Evolutionary conservation across 2,888 invertebrate species (phyloP), one percentile per base, ranked within the genome.

Genomic region (Eremobia ochroleuca): DNA sequence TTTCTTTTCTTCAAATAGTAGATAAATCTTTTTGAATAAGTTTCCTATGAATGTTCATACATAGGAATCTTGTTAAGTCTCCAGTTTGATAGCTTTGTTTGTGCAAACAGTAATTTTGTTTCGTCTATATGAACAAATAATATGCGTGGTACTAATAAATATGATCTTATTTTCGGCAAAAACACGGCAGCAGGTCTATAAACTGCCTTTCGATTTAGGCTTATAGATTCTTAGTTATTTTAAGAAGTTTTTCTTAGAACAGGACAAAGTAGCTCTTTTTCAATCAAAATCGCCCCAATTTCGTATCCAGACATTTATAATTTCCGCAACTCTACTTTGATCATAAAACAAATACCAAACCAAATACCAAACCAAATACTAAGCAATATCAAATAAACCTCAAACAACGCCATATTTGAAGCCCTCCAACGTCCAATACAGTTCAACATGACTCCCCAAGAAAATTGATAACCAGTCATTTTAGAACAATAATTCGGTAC

Each of bases 391-490:
- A 67, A 85, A 65, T 49, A 77, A 67, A 69, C 46, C 37, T 73
- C 67, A 74, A 77, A 75, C 65, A 79, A 66, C 78, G 71, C n/a
- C 59, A 69, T 73, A 68, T 75, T 79, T 18, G 66, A 86, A 79
- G 34, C 68, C 72, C 49, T 73, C 66, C 18, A 79, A 78, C 67
- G 83, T 85, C 87, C 73, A 76, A 74, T 46, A 79, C 86, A 76
- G 79, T 72, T 70, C 76, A 73, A 72, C 71, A 37, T 82, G 64
- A 76, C 59, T 62, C 73, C 75, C 76, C 62, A 78, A 80, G 91
- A 91, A 93, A 94, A 94, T 93, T 91, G 89, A 89, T 89, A 88
- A 88, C 88, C 89, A 80, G 85, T 88, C 76, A 88, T 88, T 88
- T 86, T 73, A 91, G 92, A 92, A 92, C 92, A 92, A 94, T 91